phyloP scores from a whole-genome alignment of 2,797 vertebrate species.

The Onychomys arenicola region DNA sequence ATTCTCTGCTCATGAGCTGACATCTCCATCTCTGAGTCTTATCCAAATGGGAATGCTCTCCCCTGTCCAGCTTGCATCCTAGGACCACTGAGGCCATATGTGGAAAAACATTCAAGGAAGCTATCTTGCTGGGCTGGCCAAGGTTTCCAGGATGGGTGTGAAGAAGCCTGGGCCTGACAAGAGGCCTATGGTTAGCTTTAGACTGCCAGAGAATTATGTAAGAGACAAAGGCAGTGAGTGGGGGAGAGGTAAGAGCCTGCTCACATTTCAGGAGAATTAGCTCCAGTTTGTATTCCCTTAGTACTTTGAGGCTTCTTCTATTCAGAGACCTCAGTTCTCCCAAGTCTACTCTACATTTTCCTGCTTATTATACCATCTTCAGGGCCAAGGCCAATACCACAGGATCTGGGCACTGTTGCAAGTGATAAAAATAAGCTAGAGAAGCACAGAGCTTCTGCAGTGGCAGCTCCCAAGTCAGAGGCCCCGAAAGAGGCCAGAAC shows the following conservation, averaged over 20 bases:
- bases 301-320: constrained; percentile 23
- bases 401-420: constrained; percentile 59
- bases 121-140: background rate
- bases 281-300: constrained; percentile 40
- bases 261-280: constrained; percentile 46
- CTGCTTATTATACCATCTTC: constrained; percentile 54
- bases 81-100: background rate
- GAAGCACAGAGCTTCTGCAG: background rate
- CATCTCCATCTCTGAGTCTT: background rate
- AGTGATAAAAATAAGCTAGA: constrained; percentile 70
- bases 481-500: background rate
- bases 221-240: constrained; percentile 15
- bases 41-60: background rate
- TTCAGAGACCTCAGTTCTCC: constrained; percentile 42
- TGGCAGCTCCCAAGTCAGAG: background rate
- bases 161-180: background rate
- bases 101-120: constrained; percentile 3
- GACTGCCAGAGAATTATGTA: background rate
- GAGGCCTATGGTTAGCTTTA: background rate
- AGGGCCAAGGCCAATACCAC: constrained; percentile 64
- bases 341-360: constrained; percentile 60
- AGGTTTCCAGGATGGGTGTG: background rate
- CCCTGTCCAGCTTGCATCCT: background rate
- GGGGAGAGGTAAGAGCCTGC: background rate
- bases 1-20: background rate